phyloP scores from a whole-genome alignment of 2,888 invertebrate species.

The Lomographa bimaculata region DNA sequence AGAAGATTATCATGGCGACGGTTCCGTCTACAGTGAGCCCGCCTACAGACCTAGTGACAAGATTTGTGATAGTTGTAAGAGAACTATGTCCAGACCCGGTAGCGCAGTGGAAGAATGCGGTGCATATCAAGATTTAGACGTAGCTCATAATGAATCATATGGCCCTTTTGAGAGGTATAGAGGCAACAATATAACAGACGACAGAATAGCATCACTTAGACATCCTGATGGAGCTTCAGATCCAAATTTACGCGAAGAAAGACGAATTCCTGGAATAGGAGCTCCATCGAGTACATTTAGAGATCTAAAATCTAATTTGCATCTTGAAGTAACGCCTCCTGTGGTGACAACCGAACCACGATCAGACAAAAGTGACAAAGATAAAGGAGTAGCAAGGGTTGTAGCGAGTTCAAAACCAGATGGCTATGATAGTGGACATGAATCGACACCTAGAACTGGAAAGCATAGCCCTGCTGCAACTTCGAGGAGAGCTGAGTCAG shows the following conservation, averaged over 20 bases:
- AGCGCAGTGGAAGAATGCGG: constrained; percentile 87
- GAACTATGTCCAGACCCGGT: constrained; percentile 87
- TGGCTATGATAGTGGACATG: constrained; percentile 93
- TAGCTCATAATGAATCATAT: constrained; percentile 73
- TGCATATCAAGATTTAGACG: constrained; percentile 82
- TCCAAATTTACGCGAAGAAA: constrained; percentile 91
- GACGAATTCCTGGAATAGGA: constrained; percentile 85
- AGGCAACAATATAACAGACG: constrained; percentile 77
- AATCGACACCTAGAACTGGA: constrained; percentile 91
- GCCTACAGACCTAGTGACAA: constrained; percentile 89
- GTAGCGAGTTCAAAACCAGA: constrained; percentile 87
- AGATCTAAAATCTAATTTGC: constrained; percentile 79
- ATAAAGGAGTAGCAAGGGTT: constrained; percentile 86
- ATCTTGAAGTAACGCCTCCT: constrained; percentile 78
- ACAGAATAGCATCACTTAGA: constrained; percentile 88
- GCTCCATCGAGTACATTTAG: constrained; percentile 85
- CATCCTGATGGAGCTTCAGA: constrained; percentile 97
- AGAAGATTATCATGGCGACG: constrained; percentile 87
- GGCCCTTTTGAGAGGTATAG: constrained; percentile 87
- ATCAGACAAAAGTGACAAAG: constrained; percentile 85
- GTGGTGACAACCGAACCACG: constrained; percentile 84
- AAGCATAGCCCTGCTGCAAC: constrained; percentile 91
- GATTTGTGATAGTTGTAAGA: constrained; percentile 90
- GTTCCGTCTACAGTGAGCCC: constrained; percentile 94
- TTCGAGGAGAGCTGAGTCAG: constrained; percentile 92